phyloP scores from a whole-genome alignment of 2,113 vertebrate species.

The Cyanoliseus patagonus region DNA sequence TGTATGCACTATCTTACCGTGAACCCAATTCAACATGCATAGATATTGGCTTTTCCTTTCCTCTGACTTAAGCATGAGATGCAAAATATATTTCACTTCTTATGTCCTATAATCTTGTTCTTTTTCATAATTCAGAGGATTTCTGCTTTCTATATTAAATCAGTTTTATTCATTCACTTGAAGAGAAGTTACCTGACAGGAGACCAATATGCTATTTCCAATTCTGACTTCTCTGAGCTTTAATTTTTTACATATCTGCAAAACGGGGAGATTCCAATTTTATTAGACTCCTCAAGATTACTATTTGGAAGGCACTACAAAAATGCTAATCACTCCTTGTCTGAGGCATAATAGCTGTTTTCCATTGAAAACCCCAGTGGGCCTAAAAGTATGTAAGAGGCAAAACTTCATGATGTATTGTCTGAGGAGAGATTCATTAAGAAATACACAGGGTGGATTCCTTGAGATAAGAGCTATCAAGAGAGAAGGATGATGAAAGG shows the following conservation, averaged over 20 bases:
- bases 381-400: neutral
- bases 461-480: neutral
- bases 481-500: neutral
- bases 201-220: neutral
- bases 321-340: neutral
- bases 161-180: neutral
- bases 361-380: neutral
- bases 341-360: neutral
- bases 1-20: neutral
- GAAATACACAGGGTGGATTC: neutral
- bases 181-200: neutral
- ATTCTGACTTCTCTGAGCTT: neutral
- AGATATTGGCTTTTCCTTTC: neutral
- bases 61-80: neutral
- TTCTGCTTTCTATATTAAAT: neutral
- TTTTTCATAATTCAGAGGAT: neutral
- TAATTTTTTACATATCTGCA: neutral
- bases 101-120: neutral
- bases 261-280: neutral
- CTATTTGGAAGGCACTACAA: neutral
- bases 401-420: neutral
- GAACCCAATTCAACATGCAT: neutral
- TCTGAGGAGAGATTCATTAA: neutral
- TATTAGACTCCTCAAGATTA: accelerated
- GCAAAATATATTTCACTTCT: neutral